phyloP scores from a whole-genome alignment of 2,113 vertebrate genomes.

The Actenoides hombroni region DNA sequence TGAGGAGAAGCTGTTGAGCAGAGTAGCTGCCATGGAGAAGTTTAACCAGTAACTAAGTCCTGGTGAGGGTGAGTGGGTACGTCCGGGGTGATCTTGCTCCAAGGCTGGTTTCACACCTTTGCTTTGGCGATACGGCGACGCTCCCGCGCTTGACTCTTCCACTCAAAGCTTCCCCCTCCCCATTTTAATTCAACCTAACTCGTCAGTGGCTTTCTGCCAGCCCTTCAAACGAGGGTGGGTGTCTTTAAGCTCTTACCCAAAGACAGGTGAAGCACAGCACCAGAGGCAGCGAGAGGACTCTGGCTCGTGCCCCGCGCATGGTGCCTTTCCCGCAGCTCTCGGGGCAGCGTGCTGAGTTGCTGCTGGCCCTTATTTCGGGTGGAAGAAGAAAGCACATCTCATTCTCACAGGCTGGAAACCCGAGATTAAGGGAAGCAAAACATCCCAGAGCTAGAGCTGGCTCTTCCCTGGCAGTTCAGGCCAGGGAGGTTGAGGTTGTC shows the following conservation, averaged over 20 bases:
- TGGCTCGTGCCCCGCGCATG: rapidly evolving
- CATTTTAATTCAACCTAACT: background rate
- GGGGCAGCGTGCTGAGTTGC: rapidly evolving
- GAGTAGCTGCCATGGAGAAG: background rate
- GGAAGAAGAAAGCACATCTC: background rate
- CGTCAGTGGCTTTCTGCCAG: background rate
- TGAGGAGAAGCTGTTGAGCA: background rate
- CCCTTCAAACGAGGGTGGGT: background rate
- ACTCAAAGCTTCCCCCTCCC: background rate
- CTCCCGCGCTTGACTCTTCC: background rate
- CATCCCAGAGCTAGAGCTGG: background rate
- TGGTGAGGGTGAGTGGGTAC: background rate
- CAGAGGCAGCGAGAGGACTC: background rate
- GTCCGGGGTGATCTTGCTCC: background rate
- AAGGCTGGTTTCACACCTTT: background rate
- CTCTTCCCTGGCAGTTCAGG: background rate
- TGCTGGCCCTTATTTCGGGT: background rate
- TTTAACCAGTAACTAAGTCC: background rate
- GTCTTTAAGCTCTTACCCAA: background rate
- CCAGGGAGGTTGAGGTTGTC: background rate
- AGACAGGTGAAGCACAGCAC: background rate
- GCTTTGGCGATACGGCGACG: background rate
- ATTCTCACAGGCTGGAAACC: background rate
- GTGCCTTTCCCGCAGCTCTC: background rate
- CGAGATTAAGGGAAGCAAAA: background rate